These are phyloP conservation scores for Sparidentex hasta DNA, from an alignment of 2,797 vertebrate species.

Conservation along the genomic window DNA sequence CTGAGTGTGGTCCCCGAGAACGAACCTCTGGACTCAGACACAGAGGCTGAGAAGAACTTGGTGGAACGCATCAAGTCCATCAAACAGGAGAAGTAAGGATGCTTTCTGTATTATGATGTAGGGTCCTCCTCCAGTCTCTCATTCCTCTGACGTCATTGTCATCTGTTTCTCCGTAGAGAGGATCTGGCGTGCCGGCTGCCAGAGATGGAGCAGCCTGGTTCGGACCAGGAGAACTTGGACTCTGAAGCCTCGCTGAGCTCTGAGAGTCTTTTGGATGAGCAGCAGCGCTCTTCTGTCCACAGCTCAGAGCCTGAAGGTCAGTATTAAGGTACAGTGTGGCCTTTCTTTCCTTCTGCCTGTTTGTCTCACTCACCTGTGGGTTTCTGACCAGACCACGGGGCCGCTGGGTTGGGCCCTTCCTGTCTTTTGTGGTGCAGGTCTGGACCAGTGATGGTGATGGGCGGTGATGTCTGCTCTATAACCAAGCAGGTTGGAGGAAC, in stretches of 20 bases:
- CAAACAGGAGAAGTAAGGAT: conserved; percentile 95
- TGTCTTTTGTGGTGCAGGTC: conserved; percentile 87
- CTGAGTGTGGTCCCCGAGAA: conserved; percentile 88
- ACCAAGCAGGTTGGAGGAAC: conserved; percentile 84
- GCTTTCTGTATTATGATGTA: rapidly evolving
- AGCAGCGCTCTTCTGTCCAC: conserved; percentile 78
- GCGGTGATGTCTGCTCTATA: conserved; percentile 84
- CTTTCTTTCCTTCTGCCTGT: conserved; percentile 46
- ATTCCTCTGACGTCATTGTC: background rate
- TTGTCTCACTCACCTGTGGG: conserved; percentile 70
- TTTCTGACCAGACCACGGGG: conserved; percentile 80
- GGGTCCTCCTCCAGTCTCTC: background rate
- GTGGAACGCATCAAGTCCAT: conserved; percentile 95
- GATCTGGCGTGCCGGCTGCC: conserved; percentile 95
- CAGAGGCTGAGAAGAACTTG: conserved; percentile 90
- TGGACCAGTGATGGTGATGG: conserved; percentile 85
- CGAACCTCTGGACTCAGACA: conserved; percentile 87
- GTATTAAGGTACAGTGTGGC: conserved; percentile 86
- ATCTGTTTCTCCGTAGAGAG: conserved; percentile 84
- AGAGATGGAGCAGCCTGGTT: conserved; percentile 95
- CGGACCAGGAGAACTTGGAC: conserved; percentile 96
- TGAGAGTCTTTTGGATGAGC: conserved; percentile 95
- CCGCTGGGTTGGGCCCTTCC: conserved; percentile 77
- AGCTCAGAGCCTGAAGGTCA: conserved; percentile 91
- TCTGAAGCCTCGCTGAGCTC: conserved; percentile 96